phyloP scores from a whole-genome alignment of 2,797 vertebrate species.

The Crenichthys baileyi region DNA sequence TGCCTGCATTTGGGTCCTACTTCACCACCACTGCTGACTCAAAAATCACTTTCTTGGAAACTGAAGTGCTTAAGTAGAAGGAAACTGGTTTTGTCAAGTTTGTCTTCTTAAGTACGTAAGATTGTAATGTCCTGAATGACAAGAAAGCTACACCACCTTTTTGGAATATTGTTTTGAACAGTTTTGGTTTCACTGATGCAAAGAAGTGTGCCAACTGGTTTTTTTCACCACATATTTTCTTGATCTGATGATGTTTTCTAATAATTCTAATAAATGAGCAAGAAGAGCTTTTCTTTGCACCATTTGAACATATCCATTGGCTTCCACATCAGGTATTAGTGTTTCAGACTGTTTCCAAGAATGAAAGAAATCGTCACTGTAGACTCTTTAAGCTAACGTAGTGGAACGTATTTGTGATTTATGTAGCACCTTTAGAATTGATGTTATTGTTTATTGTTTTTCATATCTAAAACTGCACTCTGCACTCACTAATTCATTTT shows the following conservation, averaged over 20 bases:
- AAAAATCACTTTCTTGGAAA: too few relatives aligned
- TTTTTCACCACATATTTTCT: background rate
- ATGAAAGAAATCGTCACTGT: background rate
- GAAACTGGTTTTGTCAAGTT: too few relatives aligned
- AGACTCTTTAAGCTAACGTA: background rate
- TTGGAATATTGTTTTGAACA: too few relatives aligned
- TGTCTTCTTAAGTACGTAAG: too few relatives aligned
- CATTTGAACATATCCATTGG: background rate
- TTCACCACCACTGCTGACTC: too few relatives aligned
- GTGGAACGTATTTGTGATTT: background rate
- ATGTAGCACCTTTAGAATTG: background rate
- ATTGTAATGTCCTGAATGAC: too few relatives aligned
- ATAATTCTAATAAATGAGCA: background rate
- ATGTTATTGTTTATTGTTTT: background rate
- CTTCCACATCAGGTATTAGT: background rate
- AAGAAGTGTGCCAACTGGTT: background rate
- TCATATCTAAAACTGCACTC: background rate
- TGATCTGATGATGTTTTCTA: background rate
- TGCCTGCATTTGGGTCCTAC: too few relatives aligned
- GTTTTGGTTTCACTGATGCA: background rate
- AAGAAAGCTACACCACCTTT: too few relatives aligned
- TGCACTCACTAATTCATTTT: slow-evolving; percentile 36
- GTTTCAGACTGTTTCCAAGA: background rate
- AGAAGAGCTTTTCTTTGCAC: background rate
- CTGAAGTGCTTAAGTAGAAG: too few relatives aligned